phyloP scores from a whole-genome alignment of 2,888 invertebrate genomes.

The Cephus pygmeus region DNA sequence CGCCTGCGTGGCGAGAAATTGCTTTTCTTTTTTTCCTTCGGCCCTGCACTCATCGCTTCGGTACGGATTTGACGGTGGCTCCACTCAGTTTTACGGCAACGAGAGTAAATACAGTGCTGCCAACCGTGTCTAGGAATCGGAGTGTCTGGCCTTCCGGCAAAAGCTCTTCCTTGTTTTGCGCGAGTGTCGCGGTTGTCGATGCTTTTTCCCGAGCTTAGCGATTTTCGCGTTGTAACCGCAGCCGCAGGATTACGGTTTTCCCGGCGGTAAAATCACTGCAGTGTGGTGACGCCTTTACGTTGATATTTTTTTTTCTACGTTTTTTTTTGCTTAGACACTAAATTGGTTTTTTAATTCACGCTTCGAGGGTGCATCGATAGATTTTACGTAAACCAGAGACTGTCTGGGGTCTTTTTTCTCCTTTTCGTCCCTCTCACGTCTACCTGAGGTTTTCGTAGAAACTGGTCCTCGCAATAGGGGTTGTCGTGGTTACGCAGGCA shows the following conservation, averaged over 20 bases:
- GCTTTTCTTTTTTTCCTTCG: neutral
- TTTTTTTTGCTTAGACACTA: neutral
- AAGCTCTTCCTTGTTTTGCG: neutral
- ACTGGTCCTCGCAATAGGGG: neutral
- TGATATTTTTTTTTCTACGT: neutral
- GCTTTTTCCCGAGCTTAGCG: neutral
- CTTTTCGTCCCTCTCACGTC: neutral
- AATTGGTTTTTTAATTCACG: neutral
- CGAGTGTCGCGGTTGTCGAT: neutral
- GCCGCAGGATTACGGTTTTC: neutral
- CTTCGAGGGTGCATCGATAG: neutral
- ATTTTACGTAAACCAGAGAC: neutral
- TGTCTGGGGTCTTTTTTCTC: neutral
- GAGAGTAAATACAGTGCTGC: neutral
- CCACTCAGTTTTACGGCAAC: neutral
- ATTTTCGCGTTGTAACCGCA: neutral
- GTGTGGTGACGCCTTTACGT: neutral
- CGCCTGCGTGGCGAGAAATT: neutral
- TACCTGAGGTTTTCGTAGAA: neutral
- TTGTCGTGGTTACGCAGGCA: neutral
- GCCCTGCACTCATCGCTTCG: neutral
- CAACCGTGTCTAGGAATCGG: neutral
- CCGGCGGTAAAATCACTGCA: neutral
- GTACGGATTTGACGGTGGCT: neutral
- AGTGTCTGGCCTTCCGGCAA: neutral